phyloP scores from a whole-genome alignment of 2,888 invertebrate species.

The Hedya salicella region DNA sequence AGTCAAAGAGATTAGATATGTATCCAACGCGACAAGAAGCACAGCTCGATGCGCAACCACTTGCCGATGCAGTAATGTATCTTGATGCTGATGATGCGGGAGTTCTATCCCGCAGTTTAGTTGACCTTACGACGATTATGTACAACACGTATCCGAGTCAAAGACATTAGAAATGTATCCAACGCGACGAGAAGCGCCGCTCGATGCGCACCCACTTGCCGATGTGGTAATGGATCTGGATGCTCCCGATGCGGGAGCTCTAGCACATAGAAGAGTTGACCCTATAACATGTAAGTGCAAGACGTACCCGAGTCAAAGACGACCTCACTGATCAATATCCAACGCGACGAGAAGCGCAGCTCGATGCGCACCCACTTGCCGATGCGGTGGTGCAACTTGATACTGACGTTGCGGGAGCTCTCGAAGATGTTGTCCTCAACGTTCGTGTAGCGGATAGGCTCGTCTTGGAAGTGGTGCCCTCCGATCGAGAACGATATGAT shows the following conservation, averaged over 20 bases:
- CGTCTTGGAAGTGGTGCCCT: constrained; percentile 90
- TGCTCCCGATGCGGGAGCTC: constrained; percentile 59
- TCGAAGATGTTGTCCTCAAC: constrained; percentile 92
- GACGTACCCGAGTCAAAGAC: constrained; percentile 92
- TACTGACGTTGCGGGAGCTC: constrained; percentile 91
- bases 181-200: constrained; percentile 91
- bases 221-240: constrained; percentile 92
- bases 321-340: constrained; percentile 96
- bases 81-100: constrained; percentile 82
- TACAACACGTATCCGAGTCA: constrained; percentile 90
- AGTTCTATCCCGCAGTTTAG: too few relatives aligned
- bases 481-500: constrained; percentile 92
- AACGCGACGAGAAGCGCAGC: constrained; percentile 91
- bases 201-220: constrained; percentile 92
- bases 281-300: too few relatives aligned
- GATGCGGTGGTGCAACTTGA: constrained; percentile 92
- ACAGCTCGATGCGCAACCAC: constrained; percentile 91
- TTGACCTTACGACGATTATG: too few relatives aligned
- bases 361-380: constrained; percentile 92
- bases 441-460: constrained; percentile 89
- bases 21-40: constrained; percentile 94
- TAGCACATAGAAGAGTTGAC: too few relatives aligned
- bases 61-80: constrained; percentile 92
- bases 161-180: constrained; percentile 96
- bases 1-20: constrained; percentile 95